phyloP scores from a whole-genome alignment of 2,888 invertebrate genomes.

The Eupithecia dodoneata region DNA sequence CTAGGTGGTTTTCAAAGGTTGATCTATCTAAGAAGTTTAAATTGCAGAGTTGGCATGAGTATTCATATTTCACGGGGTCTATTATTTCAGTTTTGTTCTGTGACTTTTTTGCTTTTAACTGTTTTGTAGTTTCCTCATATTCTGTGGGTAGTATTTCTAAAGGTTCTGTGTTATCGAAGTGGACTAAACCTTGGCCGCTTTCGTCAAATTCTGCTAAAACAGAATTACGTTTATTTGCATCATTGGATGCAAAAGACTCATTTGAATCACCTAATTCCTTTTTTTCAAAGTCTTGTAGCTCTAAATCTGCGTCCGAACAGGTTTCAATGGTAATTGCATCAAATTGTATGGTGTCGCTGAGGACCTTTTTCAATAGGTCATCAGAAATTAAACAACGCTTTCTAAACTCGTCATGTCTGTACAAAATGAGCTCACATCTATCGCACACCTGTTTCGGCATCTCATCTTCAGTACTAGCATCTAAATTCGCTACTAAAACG shows the following conservation, averaged over 20 bases:
- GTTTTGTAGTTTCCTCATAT: constrained; percentile 31
- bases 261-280: constrained; percentile 23
- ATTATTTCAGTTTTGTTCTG: constrained; percentile 21
- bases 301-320: constrained; percentile 19
- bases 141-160: constrained; percentile 31
- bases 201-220: constrained; percentile 37
- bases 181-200: constrained; percentile 30
- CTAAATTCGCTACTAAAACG: constrained; percentile 61
- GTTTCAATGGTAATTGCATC: constrained; percentile 25
- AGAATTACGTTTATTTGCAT: not conserved
- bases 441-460: constrained; percentile 71
- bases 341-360: constrained; percentile 41
- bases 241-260: constrained; percentile 9
- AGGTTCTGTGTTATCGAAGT: constrained; percentile 43
- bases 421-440: constrained; percentile 63
- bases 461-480: constrained; percentile 58
- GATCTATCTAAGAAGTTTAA: constrained; percentile 5
- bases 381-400: constrained; percentile 68
- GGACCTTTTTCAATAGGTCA: constrained; percentile 56
- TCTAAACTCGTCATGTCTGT: constrained; percentile 67
- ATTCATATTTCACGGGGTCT: not conserved
- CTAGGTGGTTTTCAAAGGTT: constrained; percentile 13
- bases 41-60: constrained; percentile 20
- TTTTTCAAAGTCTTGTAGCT: constrained; percentile 23
- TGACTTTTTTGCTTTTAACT: constrained; percentile 40